Evolutionary conservation across 2,888 invertebrate genomes (phyloP).

Genomic region (Linnaemya tessellans): DNA sequence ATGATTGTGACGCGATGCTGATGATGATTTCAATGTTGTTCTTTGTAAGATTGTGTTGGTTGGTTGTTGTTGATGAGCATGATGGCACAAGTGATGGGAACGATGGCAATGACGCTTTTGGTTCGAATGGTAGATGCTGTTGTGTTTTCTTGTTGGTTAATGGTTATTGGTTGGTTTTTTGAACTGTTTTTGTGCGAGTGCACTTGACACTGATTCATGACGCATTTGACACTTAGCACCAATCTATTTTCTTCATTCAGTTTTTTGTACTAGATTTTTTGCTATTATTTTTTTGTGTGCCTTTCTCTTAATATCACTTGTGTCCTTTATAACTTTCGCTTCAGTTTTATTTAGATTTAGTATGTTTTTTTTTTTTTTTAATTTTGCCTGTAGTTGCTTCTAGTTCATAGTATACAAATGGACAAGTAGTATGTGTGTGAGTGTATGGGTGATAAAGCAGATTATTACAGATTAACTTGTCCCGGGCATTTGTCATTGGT

Average conservation of each 20-base stretch:
- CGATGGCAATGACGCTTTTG: conserved; percentile 30
- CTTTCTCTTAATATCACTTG: conserved; percentile 51
- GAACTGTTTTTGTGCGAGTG: conserved; percentile 60
- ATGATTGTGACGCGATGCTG: conserved; percentile 34
- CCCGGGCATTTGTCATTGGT: conserved; percentile 45
- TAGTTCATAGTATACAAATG: background rate
- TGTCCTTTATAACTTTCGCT: conserved; percentile 39
- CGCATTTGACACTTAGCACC: conserved; percentile 71
- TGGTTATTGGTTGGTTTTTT: conserved; percentile 42
- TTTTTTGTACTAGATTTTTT: background rate
- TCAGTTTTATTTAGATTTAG: conserved; percentile 47
- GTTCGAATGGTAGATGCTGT: background rate
- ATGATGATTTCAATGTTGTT: conserved; percentile 34
- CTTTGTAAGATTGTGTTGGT: conserved; percentile 10
- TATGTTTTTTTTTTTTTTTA: background rate
- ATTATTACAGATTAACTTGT: conserved; percentile 68
- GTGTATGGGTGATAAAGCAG: conserved; percentile 52
- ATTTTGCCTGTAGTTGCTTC: conserved; percentile 32
- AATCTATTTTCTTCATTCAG: conserved; percentile 54
- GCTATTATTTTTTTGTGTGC: background rate
- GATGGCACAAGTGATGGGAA: conserved; percentile 20
- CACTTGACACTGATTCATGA: conserved; percentile 72
- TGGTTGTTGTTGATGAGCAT: conserved; percentile 2
- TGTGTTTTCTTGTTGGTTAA: conserved; percentile 42
- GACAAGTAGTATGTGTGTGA: background rate